Base-by-base conservation (phyloP, 1,140 invertebrate genomes). In the Medauroidea extradentata region DNA sequence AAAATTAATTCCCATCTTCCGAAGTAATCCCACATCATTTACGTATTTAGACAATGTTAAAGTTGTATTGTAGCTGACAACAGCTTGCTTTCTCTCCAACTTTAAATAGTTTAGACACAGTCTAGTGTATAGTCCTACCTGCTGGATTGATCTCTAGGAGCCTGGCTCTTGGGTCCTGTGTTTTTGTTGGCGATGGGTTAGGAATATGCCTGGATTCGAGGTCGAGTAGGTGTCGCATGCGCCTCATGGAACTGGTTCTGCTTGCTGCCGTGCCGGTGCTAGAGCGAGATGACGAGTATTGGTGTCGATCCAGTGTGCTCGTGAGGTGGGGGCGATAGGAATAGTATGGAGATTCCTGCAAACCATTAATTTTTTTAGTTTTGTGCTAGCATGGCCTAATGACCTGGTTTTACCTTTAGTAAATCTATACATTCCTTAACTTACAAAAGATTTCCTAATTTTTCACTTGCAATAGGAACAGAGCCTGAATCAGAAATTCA, bases 101-200 rank as follows among this genome's bases (percentile, higher is more conserved):
- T n/a, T n/a, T n/a, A n/a, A n/a, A n/a, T n/a, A n/a, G 16, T 3
- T 21, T 8, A 46, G 42, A 27, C 24, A 11, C 38, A 41, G 24
- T 18, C 16, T 19, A 42, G 59, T 58, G 50, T n/a, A 63, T 42
- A 53, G 51, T 57, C 64, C 71, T 64, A 87, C 85, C 85, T 72
- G 89, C 89, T 68, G 90, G 89, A 81, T 93, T 93, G 67, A 93
- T 92, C 73, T 93, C 90, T 66, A 93, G 80, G 71, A 91, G 85
- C 70, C 89, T 79, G 74, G 73, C 75, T 75, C 71, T 65, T 63
- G 67, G 57, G 67, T 69, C 38, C 67, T 85, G 79, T 63, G 78
- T 79, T 67, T 85, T 81, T 29, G 89, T 87, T 67, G 90, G 81
- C 23, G 89, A 18, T 83, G 89, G 67, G 85, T 91, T 21, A 78